phyloP scores from a whole-genome alignment of 1,140 invertebrate genomes.

The Thalassaphorura encarpata region DNA sequence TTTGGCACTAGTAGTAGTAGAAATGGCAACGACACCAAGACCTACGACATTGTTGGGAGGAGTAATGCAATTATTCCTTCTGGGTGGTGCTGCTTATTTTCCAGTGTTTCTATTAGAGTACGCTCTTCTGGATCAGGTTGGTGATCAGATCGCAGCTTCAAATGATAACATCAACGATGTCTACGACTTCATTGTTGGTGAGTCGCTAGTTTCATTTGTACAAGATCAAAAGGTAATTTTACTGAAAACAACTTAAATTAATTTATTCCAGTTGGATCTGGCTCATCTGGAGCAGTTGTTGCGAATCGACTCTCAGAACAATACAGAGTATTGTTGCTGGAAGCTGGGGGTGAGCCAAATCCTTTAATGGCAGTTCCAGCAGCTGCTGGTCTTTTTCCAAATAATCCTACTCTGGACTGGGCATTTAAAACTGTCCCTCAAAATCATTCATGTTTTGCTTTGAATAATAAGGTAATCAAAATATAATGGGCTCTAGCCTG shows the following conservation, averaged over 20 bases:
- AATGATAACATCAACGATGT: slow-evolving; percentile 7
- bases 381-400: slow-evolving; percentile 15
- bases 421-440: slow-evolving; percentile 22
- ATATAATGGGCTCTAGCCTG: not conserved
- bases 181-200: slow-evolving; percentile 31
- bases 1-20: too few relatives aligned
- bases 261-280: slow-evolving; percentile 19
- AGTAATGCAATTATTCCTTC: not conserved
- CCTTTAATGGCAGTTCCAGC: slow-evolving; percentile 21
- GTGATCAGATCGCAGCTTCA: not conserved
- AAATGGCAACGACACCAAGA: too few relatives aligned
- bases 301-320: slow-evolving; percentile 28
- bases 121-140: not conserved
- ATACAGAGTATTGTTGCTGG: slow-evolving; percentile 19
- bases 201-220: too few relatives aligned
- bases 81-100: not conserved
- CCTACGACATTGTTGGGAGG: too few relatives aligned
- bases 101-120: slow-evolving; percentile 8
- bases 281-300: slow-evolving; percentile 31
- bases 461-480: slow-evolving; percentile 19
- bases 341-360: slow-evolving; percentile 28
- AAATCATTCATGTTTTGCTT: slow-evolving; percentile 25
- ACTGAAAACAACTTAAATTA: not conserved
- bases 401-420: slow-evolving; percentile 25
- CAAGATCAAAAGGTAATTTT: too few relatives aligned